phyloP scores from a whole-genome alignment of 2,113 vertebrate species.

The Aptenodytes patagonicus region DNA sequence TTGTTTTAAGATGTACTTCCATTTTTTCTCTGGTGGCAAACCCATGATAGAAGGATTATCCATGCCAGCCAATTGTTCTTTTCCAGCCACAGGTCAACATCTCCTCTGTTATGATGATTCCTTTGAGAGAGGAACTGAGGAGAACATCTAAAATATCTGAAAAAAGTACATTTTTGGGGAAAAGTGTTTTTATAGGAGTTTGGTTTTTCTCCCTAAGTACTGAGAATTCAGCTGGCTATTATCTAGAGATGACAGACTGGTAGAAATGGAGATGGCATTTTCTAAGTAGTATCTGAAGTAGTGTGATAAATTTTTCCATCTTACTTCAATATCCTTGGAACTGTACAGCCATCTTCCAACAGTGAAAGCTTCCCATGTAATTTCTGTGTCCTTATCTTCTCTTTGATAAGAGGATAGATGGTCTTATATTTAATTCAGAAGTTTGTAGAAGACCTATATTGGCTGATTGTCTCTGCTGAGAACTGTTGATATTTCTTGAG shows the following conservation, averaged over 20 bases:
- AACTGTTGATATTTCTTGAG: background rate
- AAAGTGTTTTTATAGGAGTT: background rate
- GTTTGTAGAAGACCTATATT: background rate
- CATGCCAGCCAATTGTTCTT: background rate
- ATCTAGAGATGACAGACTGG: background rate
- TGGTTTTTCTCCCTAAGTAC: background rate
- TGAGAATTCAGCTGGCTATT: background rate
- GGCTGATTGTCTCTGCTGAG: background rate
- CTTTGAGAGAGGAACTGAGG: background rate
- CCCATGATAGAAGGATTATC: background rate
- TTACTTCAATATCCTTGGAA: background rate
- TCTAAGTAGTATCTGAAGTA: background rate
- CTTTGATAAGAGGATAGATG: background rate
- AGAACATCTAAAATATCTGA: background rate
- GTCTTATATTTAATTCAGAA: background rate
- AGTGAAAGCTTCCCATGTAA: background rate
- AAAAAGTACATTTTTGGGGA: accelerated
- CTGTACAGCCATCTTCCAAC: background rate
- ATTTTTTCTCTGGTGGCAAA: background rate
- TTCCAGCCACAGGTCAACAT: background rate
- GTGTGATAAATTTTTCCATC: background rate
- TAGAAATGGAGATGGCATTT: background rate
- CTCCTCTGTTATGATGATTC: background rate
- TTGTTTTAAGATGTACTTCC: background rate
- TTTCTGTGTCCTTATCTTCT: background rate